Evolutionary conservation across 1,140 invertebrate genomes (phyloP), one percentile per base, ranked within the genome.

Genomic region (Aricia agestis): DNA sequence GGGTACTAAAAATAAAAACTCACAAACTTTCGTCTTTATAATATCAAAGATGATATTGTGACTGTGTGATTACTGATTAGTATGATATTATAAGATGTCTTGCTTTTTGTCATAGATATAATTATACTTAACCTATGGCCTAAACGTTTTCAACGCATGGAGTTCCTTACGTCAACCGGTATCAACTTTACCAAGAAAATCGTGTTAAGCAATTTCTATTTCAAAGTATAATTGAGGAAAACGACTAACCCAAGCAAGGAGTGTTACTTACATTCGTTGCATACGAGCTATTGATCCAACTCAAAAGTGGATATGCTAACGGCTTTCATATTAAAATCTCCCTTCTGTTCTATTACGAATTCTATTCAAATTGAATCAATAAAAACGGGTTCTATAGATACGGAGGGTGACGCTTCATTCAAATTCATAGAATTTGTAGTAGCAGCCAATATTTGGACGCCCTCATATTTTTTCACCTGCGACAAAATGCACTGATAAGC

Each of bases 401-500:
- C 1, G 45, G 45, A 15, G 45, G 45, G 45, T 52, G 9, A 52
- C 9, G 45, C 42, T 52, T 52, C 45, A 52, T 52, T 52, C 45
- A 52, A 52, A 52, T 52, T 52, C 45, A 52, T 52, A 52, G 45
- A 52, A 52, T 52, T 13, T 1, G 10, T 52, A 15, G 9, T 4
- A 52, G 13, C 45, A 15, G 58, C n/a, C 58, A 59, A 59, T 19
- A 18, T 15, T 52, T 67, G 13, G 36, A n/a, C 45, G 31, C 25
- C 45, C 57, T 31, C 57, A 31, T 68, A n/a, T 57, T 41, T 42
- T 65, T 67, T 78, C 71, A 76, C 77, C 77, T 76, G 69, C 58
- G 58, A 70, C 72, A 72, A 68, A 75, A 57, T 69, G 58, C 59
- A 10, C 45, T 18, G 77, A 81, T 82, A 79, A 80, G 69, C 67